Base-by-base conservation (phyloP, 2,113 vertebrate genomes). In the Hyperopisus bebe region DNA sequence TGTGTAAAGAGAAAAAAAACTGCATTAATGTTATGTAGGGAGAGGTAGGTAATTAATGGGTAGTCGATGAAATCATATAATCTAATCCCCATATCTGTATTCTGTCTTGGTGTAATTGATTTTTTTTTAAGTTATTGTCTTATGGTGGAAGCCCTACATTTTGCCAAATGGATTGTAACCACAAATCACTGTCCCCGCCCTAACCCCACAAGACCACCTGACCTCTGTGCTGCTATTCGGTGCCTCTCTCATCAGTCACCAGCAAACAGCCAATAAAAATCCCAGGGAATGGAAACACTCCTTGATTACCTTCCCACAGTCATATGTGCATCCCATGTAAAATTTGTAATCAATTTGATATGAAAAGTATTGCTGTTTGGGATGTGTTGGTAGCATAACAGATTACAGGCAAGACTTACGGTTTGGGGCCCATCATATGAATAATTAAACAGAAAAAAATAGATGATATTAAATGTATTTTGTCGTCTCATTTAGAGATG, bases 81-180 rank as follows among this genome's bases (percentile, higher is more conserved):
- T 70, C 62, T 70, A 70, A 70, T 70, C 62, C 70, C 13, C 31
- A 77, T 77, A 77, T 77, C 70, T 77, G 70, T 17, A 80, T 80
- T 80, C 74, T 39, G 31, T 80, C 74, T 80, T 15, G 35, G 35
- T 80, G 74, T 39, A 80, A 80, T 80, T 42, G 74, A 80, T 80
- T 80, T 80, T 66, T n/a, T 55, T 80, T 80, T 39, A 80, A 70
- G 62, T 70, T 70, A 42, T 80, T 42, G 74, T 80, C 74, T 80
- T 42, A 39, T 80, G 74, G 35, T 80, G 74, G 13, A 42, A 80
- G 35, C 17, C 35, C 35, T 80, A 80, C 35, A 39, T 35, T 80
- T 80, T 39, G 35, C 74, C 74, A 80, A 80, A 80, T 80, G 74
- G 74, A 80, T 80, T 39, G 35, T 80, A 35, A 15, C 4, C 35